Percentiles rank a stretch among this genome's conserved stretches.
Evolutionary conservation across 2,888 invertebrate genomes (phyloP).

Genomic region (Rhabditoides inermis): DNA sequence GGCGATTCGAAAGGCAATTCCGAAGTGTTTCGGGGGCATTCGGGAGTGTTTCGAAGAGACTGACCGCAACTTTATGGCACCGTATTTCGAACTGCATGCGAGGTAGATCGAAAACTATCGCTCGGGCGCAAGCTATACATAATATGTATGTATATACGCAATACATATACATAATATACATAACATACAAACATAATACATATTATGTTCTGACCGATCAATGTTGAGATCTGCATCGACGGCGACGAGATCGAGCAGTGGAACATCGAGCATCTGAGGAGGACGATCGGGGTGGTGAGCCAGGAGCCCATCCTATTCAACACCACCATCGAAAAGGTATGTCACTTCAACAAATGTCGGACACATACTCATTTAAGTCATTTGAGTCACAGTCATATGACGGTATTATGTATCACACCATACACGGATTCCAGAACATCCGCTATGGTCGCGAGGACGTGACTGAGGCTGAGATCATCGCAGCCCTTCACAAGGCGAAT

Average conservation of each 20-base stretch:
- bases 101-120: too few species aligned
- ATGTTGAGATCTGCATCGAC: constrained; percentile 54
- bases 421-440: constrained; percentile 56
- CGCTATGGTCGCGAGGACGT: constrained; percentile 49
- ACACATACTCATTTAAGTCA: neutral
- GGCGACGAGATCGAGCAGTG: constrained; percentile 53
- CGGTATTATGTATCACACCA: neutral
- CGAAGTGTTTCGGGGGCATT: too few species aligned
- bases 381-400: neutral
- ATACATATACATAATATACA: too few species aligned
- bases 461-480: constrained; percentile 28
- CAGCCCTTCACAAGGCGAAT: constrained; percentile 53
- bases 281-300: constrained; percentile 52
- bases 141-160: too few species aligned
- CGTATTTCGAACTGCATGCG: too few species aligned
- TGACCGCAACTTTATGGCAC: too few species aligned
- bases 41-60: too few species aligned
- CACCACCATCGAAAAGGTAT: constrained; percentile 58
- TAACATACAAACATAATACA: neutral
- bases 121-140: too few species aligned
- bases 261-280: constrained; percentile 56
- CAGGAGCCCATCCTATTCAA: constrained; percentile 63
- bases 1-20: too few species aligned
- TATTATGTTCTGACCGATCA: too few species aligned
- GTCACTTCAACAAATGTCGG: too few species aligned